These are phyloP conservation scores for Tylochromis polylepis DNA, from an alignment of 2,113 vertebrate species.

Conservation along the genomic window DNA sequence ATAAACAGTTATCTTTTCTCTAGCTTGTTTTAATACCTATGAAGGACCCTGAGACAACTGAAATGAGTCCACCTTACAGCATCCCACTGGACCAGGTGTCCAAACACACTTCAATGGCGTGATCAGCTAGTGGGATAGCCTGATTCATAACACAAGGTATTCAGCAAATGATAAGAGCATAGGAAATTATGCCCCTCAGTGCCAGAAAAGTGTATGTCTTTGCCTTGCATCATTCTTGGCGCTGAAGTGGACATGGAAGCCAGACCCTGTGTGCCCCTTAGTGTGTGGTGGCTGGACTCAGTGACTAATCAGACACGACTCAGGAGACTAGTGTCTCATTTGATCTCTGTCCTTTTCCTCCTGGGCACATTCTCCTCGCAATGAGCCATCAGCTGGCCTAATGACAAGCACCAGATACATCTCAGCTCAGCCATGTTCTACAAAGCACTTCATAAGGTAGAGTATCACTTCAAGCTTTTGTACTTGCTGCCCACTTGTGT, in stretches of 20 bases:
- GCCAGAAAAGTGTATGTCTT: conserved; percentile 20
- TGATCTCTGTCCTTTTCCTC: conserved; percentile 47
- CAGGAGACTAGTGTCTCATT: conserved; percentile 38
- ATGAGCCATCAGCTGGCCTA: conserved; percentile 42
- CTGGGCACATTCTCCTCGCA: conserved; percentile 29
- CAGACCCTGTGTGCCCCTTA: background rate
- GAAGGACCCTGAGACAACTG: background rate
- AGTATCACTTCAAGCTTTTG: background rate
- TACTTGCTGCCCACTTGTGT: background rate
- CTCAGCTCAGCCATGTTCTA: background rate
- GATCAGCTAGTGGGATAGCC: background rate
- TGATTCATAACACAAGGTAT: background rate
- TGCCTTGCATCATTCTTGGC: conserved; percentile 37
- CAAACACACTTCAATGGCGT: background rate
- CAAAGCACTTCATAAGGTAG: conserved; percentile 16
- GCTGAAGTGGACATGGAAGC: conserved; percentile 14
- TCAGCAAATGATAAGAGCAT: background rate
- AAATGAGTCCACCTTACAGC: background rate
- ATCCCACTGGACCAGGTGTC: background rate
- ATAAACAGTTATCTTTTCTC: background rate
- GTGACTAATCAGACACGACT: conserved; percentile 49
- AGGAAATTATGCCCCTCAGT: conserved; percentile 10
- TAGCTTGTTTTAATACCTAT: background rate
- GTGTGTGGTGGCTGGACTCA: conserved; percentile 23
- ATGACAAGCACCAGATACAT: conserved; percentile 36